Evolutionary conservation across 2,797 vertebrate species (phyloP), one percentile per base, ranked within the genome.

Genomic region (Hipposideros larvatus): DNA sequence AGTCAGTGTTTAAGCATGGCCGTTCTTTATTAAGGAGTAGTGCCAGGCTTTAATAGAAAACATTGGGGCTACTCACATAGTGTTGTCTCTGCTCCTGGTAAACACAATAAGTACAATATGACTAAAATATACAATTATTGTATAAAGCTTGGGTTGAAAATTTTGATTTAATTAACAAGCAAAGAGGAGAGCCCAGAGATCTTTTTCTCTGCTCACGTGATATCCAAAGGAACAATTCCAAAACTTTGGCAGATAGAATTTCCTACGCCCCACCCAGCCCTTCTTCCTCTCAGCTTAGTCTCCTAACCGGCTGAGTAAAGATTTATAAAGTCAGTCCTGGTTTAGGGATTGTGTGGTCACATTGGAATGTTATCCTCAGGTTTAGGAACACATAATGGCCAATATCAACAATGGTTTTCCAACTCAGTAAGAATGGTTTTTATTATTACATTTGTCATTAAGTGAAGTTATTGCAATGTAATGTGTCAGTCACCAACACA

Each of bases 391-490:
- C 43, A 48, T 28, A 46, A 63, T 37, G n/a, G 13, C 14, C 75
- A 65, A 43, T 86, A 80, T 48, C 43, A 37, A 41, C 8, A n/a
- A 78, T 22, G 41, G 63, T 73, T 65, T 95, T 87, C 51, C 70
- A 87, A 13, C 55, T 26, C 31, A 86, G 5, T 34, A 21, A 78
- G 22, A 87, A 63, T 77, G 8, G 73, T 73, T 90, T 94, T 80
- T 53, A 90, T 75, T 10, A 66, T 84, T 59, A 19, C 1, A 55
- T 84, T 53, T 91, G 41, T 66, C 18, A 71, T 48, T 74, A 89
- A 91, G 90, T 41, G 28, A 89, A 84, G n/a, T 84, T 75, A 96
- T 66, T 94, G 41, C 53, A 48, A 61, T 18, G 53, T 59, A 78
- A 95, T n/a, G 41, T 83, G 34, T 53, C 93, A 77, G 77, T 87